These are phyloP conservation scores for Amniataba percoides DNA, from an alignment of 2,797 vertebrate genomes.

Conservation along the genomic window DNA sequence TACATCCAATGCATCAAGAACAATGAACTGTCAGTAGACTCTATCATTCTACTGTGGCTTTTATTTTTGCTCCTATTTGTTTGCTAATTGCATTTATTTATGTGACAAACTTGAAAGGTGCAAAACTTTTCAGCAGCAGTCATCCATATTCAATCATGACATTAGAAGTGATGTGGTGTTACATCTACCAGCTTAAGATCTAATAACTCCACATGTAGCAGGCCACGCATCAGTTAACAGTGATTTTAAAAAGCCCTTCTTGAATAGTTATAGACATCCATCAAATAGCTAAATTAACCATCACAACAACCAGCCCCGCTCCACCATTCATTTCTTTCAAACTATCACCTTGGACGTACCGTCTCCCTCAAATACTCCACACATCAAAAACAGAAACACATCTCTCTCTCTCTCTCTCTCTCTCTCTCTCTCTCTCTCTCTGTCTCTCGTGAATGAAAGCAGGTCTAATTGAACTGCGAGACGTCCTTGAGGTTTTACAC, in stretches of 20 bases:
- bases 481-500: conserved; percentile 49
- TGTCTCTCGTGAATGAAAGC: conserved; percentile 7
- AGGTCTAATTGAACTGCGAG: conserved; percentile 20
- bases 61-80: neutral
- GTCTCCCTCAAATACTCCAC: conserved; percentile 2
- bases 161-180: neutral
- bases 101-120: neutral
- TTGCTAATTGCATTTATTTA: conserved; percentile 8
- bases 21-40: conserved; percentile 1
- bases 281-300: neutral
- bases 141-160: neutral
- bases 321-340: neutral
- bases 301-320: neutral
- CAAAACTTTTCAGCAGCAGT: conserved; percentile 3
- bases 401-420: neutral
- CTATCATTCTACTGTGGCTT: neutral
- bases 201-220: neutral
- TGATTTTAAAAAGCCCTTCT: neutral
- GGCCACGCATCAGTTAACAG: neutral
- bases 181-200: neutral
- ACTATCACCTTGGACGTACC: neutral
- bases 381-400: conserved; percentile 5
- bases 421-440: no score
- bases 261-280: neutral
- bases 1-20: conserved; percentile 14